These are phyloP conservation scores for Amia ocellicauda DNA, from an alignment of 2,113 vertebrate genomes.

Conservation along the genomic window DNA sequence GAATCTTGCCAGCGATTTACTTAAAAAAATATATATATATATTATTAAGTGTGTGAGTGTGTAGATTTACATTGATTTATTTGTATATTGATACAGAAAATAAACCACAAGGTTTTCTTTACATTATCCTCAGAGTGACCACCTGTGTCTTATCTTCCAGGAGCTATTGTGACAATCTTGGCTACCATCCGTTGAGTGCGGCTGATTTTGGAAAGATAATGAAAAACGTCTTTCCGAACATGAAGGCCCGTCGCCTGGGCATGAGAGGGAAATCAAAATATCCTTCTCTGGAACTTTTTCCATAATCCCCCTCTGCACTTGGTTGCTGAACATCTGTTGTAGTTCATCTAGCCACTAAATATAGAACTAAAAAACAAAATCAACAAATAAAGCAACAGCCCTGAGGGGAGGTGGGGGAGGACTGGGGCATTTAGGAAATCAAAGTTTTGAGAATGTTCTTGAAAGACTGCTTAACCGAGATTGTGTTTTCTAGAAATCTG, in stretches of 20 bases:
- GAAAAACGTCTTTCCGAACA: slow-evolving; percentile 99
- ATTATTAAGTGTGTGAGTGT: too few relatives aligned
- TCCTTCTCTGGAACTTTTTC: slow-evolving; percentile 77
- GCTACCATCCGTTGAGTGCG: slow-evolving; percentile 94
- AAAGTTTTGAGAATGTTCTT: slow-evolving; percentile 49
- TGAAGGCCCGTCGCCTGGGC: slow-evolving; percentile 98
- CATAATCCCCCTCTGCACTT: slow-evolving; percentile 42
- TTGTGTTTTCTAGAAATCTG: slow-evolving; percentile 26
- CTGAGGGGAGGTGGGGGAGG: slow-evolving; percentile 40
- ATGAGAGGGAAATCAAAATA: slow-evolving; percentile 99
- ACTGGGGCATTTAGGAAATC: slow-evolving; percentile 40
- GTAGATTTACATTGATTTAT: too few relatives aligned
- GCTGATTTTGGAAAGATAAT: slow-evolving; percentile 99
- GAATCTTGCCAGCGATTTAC: too few relatives aligned
- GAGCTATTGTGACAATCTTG: slow-evolving; percentile 99
- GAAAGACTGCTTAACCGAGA: slow-evolving; percentile 15
- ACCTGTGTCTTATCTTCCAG: slow-evolving; percentile 68
- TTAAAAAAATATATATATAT: too few relatives aligned
- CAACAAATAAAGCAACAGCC: slow-evolving; percentile 51
- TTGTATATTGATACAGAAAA: too few relatives aligned
- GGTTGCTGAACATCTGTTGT: slow-evolving; percentile 65
- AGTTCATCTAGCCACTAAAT: slow-evolving; percentile 70
- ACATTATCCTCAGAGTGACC: too few relatives aligned
- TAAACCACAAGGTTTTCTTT: too few relatives aligned
- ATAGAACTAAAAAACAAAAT: slow-evolving; percentile 69